These are phyloP conservation scores for Notoglanidium macrostoma DNA, from an alignment of 2,797 vertebrate species.

Conservation along the genomic window DNA sequence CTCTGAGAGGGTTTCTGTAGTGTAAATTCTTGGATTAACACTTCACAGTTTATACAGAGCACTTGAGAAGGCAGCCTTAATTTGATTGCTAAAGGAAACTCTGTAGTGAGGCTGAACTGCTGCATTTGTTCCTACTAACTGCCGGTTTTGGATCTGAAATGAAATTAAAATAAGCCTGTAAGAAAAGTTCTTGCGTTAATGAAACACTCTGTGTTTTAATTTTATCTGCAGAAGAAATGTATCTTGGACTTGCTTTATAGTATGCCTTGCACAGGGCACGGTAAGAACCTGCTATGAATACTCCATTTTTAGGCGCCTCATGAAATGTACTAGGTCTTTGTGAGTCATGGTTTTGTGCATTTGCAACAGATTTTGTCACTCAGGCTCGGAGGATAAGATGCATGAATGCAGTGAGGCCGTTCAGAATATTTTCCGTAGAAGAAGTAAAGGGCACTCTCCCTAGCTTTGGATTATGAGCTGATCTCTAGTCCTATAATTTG, in stretches of 20 bases:
- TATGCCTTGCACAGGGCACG: background rate
- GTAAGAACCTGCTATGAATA: constrained; percentile 13
- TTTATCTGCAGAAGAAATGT: background rate
- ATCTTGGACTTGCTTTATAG: background rate
- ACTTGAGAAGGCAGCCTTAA: constrained; percentile 16
- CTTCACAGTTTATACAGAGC: constrained; percentile 19
- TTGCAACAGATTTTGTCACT: constrained; percentile 40
- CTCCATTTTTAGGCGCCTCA: constrained; percentile 17
- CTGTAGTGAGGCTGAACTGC: background rate
- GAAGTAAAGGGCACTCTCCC: background rate
- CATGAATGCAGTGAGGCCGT: constrained; percentile 11
- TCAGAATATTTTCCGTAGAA: constrained; percentile 11
- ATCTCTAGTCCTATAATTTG: constrained; percentile 1
- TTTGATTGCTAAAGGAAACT: background rate
- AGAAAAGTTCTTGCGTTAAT: background rate
- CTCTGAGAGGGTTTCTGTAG: background rate
- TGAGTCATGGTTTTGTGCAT: constrained; percentile 40
- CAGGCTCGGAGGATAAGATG: constrained; percentile 16
- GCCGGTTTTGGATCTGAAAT: background rate
- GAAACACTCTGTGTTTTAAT: background rate
- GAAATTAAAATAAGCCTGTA: background rate
- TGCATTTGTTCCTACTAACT: background rate
- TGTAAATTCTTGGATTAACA: constrained; percentile 17
- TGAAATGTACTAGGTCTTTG: background rate
- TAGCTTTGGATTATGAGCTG: constrained; percentile 20